Evolutionary conservation across 2,113 vertebrate genomes (phyloP).

Genomic region (Equus przewalskii): DNA sequence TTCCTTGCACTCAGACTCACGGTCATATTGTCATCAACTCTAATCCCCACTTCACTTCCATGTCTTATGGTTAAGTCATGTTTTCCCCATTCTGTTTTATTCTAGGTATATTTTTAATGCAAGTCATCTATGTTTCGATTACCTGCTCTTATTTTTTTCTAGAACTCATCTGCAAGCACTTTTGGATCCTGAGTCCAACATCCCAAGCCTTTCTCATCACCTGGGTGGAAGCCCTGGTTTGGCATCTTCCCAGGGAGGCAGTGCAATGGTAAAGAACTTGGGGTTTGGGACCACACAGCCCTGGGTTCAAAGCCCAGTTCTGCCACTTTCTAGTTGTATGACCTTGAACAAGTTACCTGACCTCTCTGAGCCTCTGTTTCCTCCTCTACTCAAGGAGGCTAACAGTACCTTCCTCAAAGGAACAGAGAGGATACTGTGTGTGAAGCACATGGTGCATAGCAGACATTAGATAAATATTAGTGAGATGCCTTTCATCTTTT

Average conservation of each 20-base stretch:
- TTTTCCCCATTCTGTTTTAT: background rate
- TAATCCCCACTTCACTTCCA: background rate
- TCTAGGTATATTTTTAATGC: background rate
- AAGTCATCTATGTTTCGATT: background rate
- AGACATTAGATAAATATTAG: background rate
- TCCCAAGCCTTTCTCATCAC: background rate
- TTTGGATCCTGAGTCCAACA: background rate
- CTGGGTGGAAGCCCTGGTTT: background rate
- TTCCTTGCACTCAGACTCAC: background rate
- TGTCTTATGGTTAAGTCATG: background rate
- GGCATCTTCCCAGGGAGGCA: background rate
- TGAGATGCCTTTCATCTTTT: background rate
- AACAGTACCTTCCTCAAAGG: background rate
- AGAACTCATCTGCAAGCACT: background rate
- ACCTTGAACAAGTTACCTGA: too few species aligned
- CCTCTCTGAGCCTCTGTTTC: too few species aligned
- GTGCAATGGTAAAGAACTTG: background rate
- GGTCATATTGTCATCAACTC: background rate
- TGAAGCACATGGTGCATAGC: background rate
- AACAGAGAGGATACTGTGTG: background rate
- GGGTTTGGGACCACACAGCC: background rate
- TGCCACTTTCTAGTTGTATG: too few species aligned
- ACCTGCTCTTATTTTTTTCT: background rate
- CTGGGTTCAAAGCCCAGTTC: background rate
- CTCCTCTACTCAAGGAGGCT: background rate